A percentile compares a stretch with the other conserved stretches of the same genome.
Evolutionary conservation across 2,113 vertebrate species (phyloP).

Genomic region (Dicentrarchus labrax): DNA sequence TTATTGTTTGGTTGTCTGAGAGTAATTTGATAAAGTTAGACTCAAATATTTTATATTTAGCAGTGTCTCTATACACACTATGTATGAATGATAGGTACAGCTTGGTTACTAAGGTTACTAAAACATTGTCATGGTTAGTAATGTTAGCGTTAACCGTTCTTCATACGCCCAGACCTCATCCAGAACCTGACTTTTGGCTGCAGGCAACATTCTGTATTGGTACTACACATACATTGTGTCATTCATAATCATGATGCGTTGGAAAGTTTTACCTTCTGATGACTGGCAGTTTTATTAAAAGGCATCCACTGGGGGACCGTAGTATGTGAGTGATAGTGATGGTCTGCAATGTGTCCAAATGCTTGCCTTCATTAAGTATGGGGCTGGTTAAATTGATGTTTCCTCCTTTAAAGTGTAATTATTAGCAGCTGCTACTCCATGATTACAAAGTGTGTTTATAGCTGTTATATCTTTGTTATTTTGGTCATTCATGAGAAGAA

Average conservation of each 20-base stretch:
- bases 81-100: neutral
- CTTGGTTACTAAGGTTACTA: neutral
- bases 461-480: neutral
- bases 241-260: neutral
- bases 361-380: neutral
- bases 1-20: constrained; percentile 24
- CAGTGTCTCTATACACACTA: neutral
- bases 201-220: neutral
- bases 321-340: neutral
- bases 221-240: neutral
- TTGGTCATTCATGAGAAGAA: neutral
- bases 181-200: neutral
- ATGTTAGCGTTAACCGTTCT: neutral
- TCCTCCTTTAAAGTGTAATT: neutral
- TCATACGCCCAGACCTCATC: neutral
- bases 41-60: neutral
- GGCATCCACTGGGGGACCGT: neutral
- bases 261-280: neutral
- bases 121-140: neutral
- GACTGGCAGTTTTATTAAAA: neutral
- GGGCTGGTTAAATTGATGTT: neutral
- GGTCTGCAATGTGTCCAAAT: neutral
- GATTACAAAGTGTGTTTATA: neutral
- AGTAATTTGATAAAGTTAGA: constrained; percentile 9
- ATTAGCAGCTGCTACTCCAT: neutral